A percentile compares a stretch with the other conserved stretches of the same genome.
Evolutionary conservation across 2,113 vertebrate genomes (phyloP).

Genomic region (Phrynosoma platyrhinos): DNA sequence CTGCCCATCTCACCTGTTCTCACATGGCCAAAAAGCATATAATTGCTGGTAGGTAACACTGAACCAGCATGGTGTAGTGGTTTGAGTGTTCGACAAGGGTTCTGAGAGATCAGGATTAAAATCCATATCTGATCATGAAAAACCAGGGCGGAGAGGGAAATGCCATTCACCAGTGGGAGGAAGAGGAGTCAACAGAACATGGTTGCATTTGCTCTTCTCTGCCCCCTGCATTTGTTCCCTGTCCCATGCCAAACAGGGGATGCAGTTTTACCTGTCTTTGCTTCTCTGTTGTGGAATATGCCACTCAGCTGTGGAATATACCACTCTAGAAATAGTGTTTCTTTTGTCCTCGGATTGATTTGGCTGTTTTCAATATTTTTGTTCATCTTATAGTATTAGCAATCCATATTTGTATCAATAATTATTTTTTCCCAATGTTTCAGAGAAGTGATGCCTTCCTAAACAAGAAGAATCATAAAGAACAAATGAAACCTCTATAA

Average conservation of each 20-base stretch:
- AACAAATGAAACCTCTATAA: background rate
- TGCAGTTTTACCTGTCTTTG: background rate
- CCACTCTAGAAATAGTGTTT: background rate
- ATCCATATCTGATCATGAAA: no score
- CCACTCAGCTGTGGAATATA: background rate
- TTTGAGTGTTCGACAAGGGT: background rate
- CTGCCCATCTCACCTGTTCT: slow-evolving; percentile 51
- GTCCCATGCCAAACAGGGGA: background rate
- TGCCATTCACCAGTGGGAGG: background rate
- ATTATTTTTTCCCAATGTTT: slow-evolving; percentile 39
- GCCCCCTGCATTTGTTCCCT: background rate
- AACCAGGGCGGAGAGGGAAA: no score
- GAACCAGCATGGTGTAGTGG: fast-evolving
- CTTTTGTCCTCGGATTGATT: background rate
- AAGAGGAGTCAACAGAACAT: background rate
- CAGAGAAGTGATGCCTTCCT: slow-evolving; percentile 59
- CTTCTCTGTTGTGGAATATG: background rate
- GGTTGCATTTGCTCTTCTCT: background rate
- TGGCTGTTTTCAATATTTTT: background rate
- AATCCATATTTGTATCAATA: background rate
- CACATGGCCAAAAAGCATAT: slow-evolving; percentile 38
- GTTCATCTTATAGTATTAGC: background rate
- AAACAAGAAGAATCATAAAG: slow-evolving; percentile 32
- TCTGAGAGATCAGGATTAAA: no score
- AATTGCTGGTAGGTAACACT: slow-evolving; percentile 28